Conservation (phyloP, 2,113 vertebrate species). For the Progne subis region DNA sequence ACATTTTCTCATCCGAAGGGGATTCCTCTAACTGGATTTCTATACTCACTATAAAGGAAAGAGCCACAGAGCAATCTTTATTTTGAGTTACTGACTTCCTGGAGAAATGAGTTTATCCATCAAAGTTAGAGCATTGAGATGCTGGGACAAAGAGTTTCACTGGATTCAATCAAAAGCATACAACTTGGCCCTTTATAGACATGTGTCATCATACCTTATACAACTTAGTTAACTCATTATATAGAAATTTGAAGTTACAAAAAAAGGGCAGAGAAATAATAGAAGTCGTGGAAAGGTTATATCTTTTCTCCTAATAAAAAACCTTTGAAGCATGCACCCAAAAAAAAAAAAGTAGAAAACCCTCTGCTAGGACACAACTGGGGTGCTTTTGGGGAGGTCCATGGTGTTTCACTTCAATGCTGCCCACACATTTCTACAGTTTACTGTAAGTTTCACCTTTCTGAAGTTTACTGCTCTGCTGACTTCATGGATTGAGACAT, state of each 20-base stretch:
- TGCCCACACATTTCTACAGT: neutral
- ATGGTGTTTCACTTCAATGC: neutral
- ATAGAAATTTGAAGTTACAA: neutral
- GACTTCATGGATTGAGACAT: neutral
- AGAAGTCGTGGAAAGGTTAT: neutral
- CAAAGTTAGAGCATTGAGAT: neutral
- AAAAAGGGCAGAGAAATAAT: neutral
- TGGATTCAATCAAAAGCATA: neutral
- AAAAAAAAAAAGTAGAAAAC: neutral
- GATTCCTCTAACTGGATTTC: neutral
- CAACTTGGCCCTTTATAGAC: neutral
- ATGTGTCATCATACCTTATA: neutral
- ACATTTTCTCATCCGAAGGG: neutral
- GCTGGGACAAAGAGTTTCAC: neutral
- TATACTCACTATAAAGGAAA: neutral
- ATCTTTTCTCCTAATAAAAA: neutral
- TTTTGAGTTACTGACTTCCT: neutral
- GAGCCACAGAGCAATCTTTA: neutral
- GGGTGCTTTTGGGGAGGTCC: accelerated
- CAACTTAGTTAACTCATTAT: neutral
- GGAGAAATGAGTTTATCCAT: neutral
- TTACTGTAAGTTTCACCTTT: neutral
- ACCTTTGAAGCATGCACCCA: neutral
- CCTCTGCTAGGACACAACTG: neutral
- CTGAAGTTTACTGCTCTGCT: neutral